These are phyloP conservation scores for Xiphias gladius DNA, from an alignment of 2,113 vertebrate species.

Conservation along the genomic window DNA sequence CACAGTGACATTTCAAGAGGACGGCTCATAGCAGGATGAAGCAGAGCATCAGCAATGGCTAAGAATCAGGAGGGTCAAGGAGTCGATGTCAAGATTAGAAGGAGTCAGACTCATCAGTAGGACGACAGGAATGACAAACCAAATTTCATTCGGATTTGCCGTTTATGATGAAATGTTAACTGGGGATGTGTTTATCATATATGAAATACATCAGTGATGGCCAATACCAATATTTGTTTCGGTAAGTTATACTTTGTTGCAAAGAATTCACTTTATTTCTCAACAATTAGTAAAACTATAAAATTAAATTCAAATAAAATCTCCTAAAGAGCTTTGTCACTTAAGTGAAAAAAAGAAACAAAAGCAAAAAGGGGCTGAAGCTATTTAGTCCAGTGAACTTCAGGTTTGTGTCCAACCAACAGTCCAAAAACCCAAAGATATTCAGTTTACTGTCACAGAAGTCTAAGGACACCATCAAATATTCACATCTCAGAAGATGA, in stretches of 20 bases:
- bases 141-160: not conserved
- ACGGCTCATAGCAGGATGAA: slow-evolving; percentile 58
- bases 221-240: not conserved
- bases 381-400: too few species aligned
- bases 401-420: too few species aligned
- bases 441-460: too few species aligned
- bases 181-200: not conserved
- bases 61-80: slow-evolving; percentile 43
- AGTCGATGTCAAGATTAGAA: slow-evolving; percentile 8
- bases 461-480: too few species aligned
- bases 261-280: not conserved
- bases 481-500: too few species aligned
- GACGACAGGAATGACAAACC: not conserved
- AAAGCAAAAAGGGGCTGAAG: too few species aligned
- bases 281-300: not conserved
- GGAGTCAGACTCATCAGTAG: not conserved
- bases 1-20: slow-evolving; percentile 79
- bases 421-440: too few species aligned
- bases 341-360: too few species aligned
- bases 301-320: not conserved
- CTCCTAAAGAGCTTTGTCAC: not conserved
- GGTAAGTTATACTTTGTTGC: not conserved
- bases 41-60: slow-evolving; percentile 40
- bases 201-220: not conserved
- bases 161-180: not conserved